phyloP scores from a whole-genome alignment of 2,888 invertebrate species.

The Harpagoxenus sublaevis region DNA sequence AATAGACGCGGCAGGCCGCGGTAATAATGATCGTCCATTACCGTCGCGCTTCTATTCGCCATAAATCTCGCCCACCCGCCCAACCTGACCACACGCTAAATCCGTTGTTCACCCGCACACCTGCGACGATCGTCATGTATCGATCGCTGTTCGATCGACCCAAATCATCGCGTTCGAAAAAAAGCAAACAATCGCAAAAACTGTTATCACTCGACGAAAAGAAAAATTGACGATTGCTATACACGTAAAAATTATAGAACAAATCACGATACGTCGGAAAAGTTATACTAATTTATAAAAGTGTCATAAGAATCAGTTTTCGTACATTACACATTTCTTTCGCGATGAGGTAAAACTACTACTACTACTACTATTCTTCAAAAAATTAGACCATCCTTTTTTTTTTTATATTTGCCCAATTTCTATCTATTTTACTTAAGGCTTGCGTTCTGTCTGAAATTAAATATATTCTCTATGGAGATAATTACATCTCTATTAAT shows the following conservation, averaged over 20 bases:
- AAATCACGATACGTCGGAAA: neutral
- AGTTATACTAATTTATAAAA: neutral
- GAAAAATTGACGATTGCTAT: neutral
- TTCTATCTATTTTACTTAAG: neutral
- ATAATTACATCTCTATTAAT: neutral
- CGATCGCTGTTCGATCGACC: slow-evolving; percentile 24
- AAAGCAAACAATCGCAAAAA: neutral
- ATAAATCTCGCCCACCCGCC: slow-evolving; percentile 74
- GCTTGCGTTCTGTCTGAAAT: neutral
- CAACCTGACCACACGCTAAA: slow-evolving; percentile 47
- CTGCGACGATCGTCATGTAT: slow-evolving; percentile 35
- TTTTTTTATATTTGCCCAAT: neutral
- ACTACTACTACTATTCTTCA: too few relatives aligned
- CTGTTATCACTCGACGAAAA: neutral
- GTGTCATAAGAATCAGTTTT: neutral
- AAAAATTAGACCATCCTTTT: neutral
- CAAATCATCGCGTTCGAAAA: neutral
- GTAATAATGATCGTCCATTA: slow-evolving; percentile 76
- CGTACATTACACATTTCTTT: neutral
- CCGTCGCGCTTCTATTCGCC: slow-evolving; percentile 73
- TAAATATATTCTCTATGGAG: neutral
- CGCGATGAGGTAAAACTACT: neutral
- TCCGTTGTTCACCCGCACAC: slow-evolving; percentile 64
- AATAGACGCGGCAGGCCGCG: slow-evolving; percentile 73
- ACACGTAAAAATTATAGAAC: neutral